These are phyloP conservation scores for Sebastes alutus DNA, from an alignment of 2,797 vertebrate genomes.

Conservation along the genomic window DNA sequence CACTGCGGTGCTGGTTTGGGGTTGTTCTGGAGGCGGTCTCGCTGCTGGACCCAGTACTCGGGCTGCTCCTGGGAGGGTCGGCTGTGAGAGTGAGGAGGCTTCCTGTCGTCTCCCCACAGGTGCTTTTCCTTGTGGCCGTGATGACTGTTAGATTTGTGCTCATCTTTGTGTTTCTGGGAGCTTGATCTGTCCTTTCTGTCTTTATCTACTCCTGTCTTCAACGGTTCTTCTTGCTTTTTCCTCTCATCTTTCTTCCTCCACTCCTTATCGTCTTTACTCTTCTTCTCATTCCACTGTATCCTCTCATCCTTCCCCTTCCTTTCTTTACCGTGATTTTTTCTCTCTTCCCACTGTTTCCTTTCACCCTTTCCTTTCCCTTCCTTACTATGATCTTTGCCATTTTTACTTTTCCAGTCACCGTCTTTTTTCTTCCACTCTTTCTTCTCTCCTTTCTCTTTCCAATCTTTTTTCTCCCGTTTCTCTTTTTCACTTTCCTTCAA, in stretches of 20 bases:
- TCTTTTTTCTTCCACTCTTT: constrained; percentile 56
- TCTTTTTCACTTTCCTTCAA: constrained; percentile 46
- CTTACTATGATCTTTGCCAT: constrained; percentile 33
- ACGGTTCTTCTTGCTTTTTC: constrained; percentile 36
- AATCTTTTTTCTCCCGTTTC: constrained; percentile 46
- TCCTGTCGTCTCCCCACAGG: constrained; percentile 38
- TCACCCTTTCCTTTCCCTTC: constrained; percentile 44
- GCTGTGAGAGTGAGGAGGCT: constrained; percentile 49
- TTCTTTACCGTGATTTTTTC: constrained; percentile 20
- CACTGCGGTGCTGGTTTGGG: constrained; percentile 80
- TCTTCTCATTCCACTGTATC: constrained; percentile 24
- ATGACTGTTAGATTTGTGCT: neutral
- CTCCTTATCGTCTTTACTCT: constrained; percentile 42
- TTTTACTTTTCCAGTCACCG: constrained; percentile 24
- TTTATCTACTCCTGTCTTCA: constrained; percentile 25
- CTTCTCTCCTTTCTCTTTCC: constrained; percentile 56
- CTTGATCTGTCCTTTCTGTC: constrained; percentile 21
- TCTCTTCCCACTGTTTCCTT: constrained; percentile 44
- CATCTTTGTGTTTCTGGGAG: constrained; percentile 25
- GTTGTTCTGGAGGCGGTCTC: constrained; percentile 70
- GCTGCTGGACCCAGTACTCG: constrained; percentile 80
- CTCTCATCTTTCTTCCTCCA: constrained; percentile 49
- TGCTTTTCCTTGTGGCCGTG: constrained; percentile 40
- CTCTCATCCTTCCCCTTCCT: constrained; percentile 27
- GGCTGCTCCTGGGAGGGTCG: constrained; percentile 52